phyloP scores from a whole-genome alignment of 1,140 invertebrate species.

The Camponotus vicinus region DNA sequence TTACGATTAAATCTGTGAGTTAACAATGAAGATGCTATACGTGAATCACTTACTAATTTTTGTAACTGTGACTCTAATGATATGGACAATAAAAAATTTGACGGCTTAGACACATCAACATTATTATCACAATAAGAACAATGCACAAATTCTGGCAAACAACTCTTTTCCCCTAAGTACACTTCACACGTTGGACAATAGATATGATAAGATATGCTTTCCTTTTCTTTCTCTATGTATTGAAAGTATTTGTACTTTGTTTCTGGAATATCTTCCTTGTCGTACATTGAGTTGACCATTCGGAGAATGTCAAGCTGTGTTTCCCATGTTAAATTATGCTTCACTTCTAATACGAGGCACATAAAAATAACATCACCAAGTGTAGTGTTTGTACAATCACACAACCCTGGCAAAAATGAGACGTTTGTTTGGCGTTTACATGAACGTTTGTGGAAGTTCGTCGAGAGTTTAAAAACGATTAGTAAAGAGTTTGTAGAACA shows the following conservation, averaged over 20 bases:
- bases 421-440: too few relatives aligned
- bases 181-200: constrained; percentile 38
- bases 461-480: too few relatives aligned
- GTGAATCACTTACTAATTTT: constrained; percentile 28
- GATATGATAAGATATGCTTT: constrained; percentile 39
- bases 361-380: constrained; percentile 25
- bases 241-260: constrained; percentile 21
- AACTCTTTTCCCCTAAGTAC: constrained; percentile 19
- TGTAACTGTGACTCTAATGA: constrained; percentile 18
- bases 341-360: constrained; percentile 26
- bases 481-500: too few relatives aligned
- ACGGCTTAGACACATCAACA: constrained; percentile 35
- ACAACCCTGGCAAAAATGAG: too few relatives aligned
- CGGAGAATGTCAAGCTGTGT: constrained; percentile 24
- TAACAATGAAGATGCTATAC: constrained; percentile 19
- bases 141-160: constrained; percentile 6
- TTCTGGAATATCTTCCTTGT: not conserved
- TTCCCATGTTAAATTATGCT: constrained; percentile 24
- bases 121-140: constrained; percentile 20
- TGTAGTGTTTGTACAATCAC: constrained; percentile 18
- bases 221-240: constrained; percentile 18
- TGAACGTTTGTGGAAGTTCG: too few relatives aligned
- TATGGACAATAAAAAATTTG: constrained; percentile 21
- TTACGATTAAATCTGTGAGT: constrained; percentile 17
- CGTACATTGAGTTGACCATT: constrained; percentile 30